phyloP scores from a whole-genome alignment of 2,888 invertebrate genomes.

The Lordiphosa fenestrarum region DNA sequence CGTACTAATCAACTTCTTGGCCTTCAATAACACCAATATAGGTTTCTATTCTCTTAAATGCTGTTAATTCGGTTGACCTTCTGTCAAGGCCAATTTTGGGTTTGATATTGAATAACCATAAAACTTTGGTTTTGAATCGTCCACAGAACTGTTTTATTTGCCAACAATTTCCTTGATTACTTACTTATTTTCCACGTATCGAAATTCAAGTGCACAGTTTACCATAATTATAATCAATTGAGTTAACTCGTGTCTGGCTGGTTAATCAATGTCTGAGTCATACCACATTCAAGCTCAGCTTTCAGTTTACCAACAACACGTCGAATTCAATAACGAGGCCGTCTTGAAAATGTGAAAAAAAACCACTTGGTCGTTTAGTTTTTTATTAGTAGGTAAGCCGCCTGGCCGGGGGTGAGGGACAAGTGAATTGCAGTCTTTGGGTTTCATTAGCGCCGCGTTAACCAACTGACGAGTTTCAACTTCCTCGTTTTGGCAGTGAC shows the following conservation, averaged over 20 bases:
- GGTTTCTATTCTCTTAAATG: constrained; percentile 41
- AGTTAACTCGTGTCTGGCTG: constrained; percentile 14
- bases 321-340: constrained; percentile 66
- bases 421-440: constrained; percentile 19
- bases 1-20: constrained; percentile 1
- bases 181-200: constrained; percentile 13
- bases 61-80: constrained; percentile 39
- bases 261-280: constrained; percentile 25
- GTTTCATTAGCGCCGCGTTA: constrained; percentile 31
- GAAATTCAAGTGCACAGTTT: constrained; percentile 21
- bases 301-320: constrained; percentile 43
- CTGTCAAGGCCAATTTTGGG: constrained; percentile 27
- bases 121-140: too few relatives aligned
- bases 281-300: constrained; percentile 10
- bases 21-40: constrained; percentile 6
- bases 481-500: constrained; percentile 37
- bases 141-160: constrained; percentile 2
- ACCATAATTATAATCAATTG: constrained; percentile 18
- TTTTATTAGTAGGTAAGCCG: constrained; percentile 16
- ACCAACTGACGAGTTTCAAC: constrained; percentile 22
- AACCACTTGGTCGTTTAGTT: constrained; percentile 13
- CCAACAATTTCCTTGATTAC: background rate
- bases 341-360: constrained; percentile 18
- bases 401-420: constrained; percentile 24
- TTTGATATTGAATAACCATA: background rate